These are phyloP conservation scores for Lacanobia wlatinum DNA, from an alignment of 2,888 invertebrate species.

Conservation along the genomic window DNA sequence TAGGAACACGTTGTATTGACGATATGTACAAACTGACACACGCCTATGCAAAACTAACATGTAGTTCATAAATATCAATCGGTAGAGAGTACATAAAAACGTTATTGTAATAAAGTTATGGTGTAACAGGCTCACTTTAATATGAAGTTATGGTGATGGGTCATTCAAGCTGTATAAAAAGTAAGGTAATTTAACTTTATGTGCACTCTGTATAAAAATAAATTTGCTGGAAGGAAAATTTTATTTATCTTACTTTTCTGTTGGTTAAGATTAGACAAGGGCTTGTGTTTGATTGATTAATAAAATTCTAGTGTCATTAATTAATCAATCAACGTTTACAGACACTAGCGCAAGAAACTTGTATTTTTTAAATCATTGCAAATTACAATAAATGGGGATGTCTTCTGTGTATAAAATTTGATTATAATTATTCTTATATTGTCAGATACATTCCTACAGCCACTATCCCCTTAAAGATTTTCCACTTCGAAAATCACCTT, in stretches of 20 bases:
- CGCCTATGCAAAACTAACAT: not conserved
- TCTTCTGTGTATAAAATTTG: no score
- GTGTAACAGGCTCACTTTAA: constrained; percentile 10
- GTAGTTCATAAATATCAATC: constrained; percentile 32
- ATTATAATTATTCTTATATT: no score
- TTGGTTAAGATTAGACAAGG: no score
- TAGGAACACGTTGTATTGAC: no score
- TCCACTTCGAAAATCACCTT: not conserved
- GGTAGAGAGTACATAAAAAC: constrained; percentile 13
- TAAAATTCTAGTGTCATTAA: no score
- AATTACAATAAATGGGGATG: no score
- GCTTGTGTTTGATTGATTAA: no score
- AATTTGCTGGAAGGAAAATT: not conserved
- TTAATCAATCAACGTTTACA: no score
- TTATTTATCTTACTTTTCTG: no score
- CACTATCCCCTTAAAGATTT: not conserved
- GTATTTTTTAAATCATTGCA: no score
- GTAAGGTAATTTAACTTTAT: constrained; percentile 16
- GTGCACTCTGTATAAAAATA: not conserved
- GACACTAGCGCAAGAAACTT: no score
- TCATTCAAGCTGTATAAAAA: constrained; percentile 17
- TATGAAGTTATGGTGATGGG: constrained; percentile 15
- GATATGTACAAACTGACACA: constrained; percentile 5
- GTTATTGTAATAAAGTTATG: constrained; percentile 28
- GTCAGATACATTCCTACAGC: not conserved